Base-by-base conservation (phyloP, 1,140 invertebrate genomes). In the Melanaphis sacchari region DNA sequence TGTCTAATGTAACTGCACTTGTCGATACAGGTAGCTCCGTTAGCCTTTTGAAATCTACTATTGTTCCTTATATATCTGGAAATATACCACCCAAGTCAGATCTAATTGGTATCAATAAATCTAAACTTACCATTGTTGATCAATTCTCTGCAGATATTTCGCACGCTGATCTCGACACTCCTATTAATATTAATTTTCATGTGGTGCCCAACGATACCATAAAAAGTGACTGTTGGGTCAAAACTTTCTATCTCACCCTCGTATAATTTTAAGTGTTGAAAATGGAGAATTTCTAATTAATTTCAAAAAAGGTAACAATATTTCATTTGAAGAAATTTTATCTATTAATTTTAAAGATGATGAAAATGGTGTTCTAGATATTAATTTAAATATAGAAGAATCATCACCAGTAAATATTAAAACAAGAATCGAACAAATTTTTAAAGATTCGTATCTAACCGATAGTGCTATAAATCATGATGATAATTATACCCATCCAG, bases 201-300 rank as follows among this genome's bases (percentile, higher is more conserved):
- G 43, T 52, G 41, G 85, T 88, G n/a, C 85, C 43, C 85, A 88
- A 88, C 21, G 26, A 88, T n/a, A 88, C 85, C 24, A 88, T 88
- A 36, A 88, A 46, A 15, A 49, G n/a, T 88, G 31, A 49, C n/a
- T 88, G 46, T 49, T 49, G n/a, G 85, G 85, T 11, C 46, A 11
- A 3, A 84, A 84, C 21, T 84, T 84, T 84, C 41, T 84, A 41
- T 41, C 85, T 52, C 85, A 88, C 46, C 41, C 41, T 36, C 46
- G 85, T n/a, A 46, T 87, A 46, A 87, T 1, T 46, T 41, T 87
- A 31, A 31, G 85, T 46, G 43, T 87, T 87, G 41, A 43, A 18
- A 46, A 87, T 87, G 43, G 85, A 46, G 41, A 87, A 87, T 46
- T 87, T 87, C n/a, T 46, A n/a, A 49, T 87, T 87, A 87, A 11